These are phyloP conservation scores for Phasianus colchicus DNA, from an alignment of 2,113 vertebrate genomes.

Conservation along the genomic window DNA sequence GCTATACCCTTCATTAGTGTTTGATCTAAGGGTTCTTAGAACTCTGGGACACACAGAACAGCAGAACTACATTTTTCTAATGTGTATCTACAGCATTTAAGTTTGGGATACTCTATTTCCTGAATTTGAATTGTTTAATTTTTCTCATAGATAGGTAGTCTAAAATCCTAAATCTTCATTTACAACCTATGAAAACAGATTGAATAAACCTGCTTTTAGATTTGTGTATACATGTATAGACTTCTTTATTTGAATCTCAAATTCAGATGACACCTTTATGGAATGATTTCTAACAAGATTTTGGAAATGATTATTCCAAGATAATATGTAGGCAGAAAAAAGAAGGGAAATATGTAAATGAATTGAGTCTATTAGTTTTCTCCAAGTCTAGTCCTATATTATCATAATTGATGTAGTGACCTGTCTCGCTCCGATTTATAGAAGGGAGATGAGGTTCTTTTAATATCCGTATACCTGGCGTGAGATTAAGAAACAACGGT, in stretches of 20 bases:
- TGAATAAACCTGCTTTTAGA: neutral
- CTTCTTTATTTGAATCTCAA: neutral
- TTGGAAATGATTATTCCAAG: neutral
- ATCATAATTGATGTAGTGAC: neutral
- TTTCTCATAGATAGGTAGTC: neutral
- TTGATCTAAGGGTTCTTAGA: neutral
- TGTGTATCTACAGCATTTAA: neutral
- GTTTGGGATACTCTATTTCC: neutral
- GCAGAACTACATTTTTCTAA: neutral
- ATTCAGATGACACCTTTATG: neutral
- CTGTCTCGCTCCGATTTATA: too few relatives aligned
- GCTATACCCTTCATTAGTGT: neutral
- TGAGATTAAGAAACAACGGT: too few relatives aligned
- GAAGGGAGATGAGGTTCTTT: too few relatives aligned
- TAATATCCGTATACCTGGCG: too few relatives aligned
- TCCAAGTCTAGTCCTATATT: neutral
- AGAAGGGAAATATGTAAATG: neutral
- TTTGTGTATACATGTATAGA: neutral
- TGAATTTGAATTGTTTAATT: neutral
- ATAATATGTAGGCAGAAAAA: neutral
- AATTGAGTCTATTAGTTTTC: neutral
- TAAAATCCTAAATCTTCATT: neutral
- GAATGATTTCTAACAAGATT: neutral
- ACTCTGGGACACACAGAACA: neutral
- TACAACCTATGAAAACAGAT: neutral